phyloP scores from a whole-genome alignment of 2,113 vertebrate genomes.

The Pelecanus crispus region DNA sequence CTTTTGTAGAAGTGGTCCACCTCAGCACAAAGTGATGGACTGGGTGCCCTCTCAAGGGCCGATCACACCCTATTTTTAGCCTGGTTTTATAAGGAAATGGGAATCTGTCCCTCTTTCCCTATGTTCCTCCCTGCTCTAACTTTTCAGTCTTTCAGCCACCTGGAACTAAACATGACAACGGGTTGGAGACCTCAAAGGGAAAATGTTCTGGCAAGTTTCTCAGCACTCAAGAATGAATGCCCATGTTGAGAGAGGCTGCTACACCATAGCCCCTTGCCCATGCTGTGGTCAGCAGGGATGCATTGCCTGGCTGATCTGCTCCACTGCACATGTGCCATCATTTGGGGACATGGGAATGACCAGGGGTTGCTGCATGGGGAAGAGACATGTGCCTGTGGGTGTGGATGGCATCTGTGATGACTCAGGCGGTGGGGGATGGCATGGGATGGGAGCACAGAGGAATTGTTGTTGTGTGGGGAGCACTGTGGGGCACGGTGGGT shows the following conservation, averaged over 20 bases:
- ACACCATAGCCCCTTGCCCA: too few relatives aligned
- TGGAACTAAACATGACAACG: not conserved
- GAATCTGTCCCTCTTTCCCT: not conserved
- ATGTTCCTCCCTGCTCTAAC: not conserved
- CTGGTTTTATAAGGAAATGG: not conserved
- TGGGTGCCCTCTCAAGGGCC: not conserved
- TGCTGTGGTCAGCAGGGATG: not conserved
- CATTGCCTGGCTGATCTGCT: not conserved
- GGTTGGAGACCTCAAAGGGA: not conserved
- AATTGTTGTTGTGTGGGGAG: not conserved
- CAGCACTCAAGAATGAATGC: not conserved
- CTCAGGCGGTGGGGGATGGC: not conserved
- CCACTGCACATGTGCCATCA: accelerated
- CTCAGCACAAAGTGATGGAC: not conserved
- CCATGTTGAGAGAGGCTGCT: not conserved
- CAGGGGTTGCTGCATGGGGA: not conserved
- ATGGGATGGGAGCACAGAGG: not conserved
- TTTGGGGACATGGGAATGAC: not conserved
- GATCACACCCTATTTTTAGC: not conserved
- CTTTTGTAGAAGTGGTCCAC: not conserved
- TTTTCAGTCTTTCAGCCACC: not conserved
- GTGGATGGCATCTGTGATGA: not conserved
- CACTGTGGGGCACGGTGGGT: not conserved
- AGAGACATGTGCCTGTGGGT: accelerated
- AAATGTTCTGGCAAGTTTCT: not conserved